A percentile compares a stretch with the other conserved stretches of the same genome.
These are phyloP conservation scores for Cheilosia impressa DNA, from an alignment of 2,888 invertebrate genomes.

Conservation along the genomic window DNA sequence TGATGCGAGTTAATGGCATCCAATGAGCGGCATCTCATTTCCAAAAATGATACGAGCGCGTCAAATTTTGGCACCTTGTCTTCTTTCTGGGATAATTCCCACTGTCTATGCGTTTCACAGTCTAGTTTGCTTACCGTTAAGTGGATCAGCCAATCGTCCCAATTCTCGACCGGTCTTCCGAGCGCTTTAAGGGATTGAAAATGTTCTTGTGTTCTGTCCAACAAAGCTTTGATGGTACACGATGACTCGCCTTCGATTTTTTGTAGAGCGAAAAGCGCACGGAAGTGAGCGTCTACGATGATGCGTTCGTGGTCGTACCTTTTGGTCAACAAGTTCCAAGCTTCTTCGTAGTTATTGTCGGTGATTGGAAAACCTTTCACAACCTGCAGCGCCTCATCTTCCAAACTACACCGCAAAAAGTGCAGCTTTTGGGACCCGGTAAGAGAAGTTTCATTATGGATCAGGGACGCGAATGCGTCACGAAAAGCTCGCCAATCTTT, in stretches of 20 bases:
- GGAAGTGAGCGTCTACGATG: slow-evolving; percentile 46
- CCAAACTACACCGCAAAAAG: slow-evolving; percentile 40
- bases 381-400: slow-evolving; percentile 35
- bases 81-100: slow-evolving; percentile 20
- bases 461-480: too few species aligned
- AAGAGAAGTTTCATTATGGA: slow-evolving; percentile 23
- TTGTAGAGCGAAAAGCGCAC: slow-evolving; percentile 22
- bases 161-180: slow-evolving; percentile 32
- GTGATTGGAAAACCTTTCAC: slow-evolving; percentile 37
- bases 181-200: slow-evolving; percentile 25
- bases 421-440: slow-evolving; percentile 27
- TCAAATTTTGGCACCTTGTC: too few species aligned
- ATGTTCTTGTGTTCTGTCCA: slow-evolving; percentile 19
- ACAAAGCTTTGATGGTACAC: not conserved
- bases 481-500: too few species aligned
- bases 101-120: slow-evolving; percentile 34
- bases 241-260: not conserved
- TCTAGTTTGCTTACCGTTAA: slow-evolving; percentile 32
- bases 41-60: too few species aligned
- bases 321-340: slow-evolving; percentile 3
- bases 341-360: slow-evolving; percentile 11
- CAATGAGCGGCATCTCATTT: too few species aligned
- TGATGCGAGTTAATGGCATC: too few species aligned
- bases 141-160: slow-evolving; percentile 61
- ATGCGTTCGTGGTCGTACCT: slow-evolving; percentile 46